Evolutionary conservation across 2,797 vertebrate genomes (phyloP), one percentile per base, ranked within the genome.

Genomic region (Apogon talboti): DNA sequence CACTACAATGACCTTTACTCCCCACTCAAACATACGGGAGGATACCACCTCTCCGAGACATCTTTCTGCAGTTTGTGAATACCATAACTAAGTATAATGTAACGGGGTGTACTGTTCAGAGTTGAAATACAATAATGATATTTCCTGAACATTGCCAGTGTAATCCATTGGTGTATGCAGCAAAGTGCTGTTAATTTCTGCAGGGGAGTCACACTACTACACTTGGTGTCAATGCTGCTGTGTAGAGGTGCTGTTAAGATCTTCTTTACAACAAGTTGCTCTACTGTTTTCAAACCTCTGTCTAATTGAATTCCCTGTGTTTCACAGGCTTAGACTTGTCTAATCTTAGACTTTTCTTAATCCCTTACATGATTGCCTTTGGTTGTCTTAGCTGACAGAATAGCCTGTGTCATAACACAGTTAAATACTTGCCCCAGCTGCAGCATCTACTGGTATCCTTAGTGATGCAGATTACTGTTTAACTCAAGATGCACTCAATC

Each of bases 271-370:
- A 53, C 43, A 74, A 64, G 55, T 54, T 48, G 46, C 38, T 71
- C 45, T 44, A 49, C 42, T 41, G 43, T 54, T 68, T 46, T 35
- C 44, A 56, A 61, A 30, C 53, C 6, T 53, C 63, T 52, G 54
- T 67, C 61, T 73, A 71, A 83, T 65, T 81, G 78, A 81, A 74
- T 71, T 66, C 37, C 52, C 41, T 54, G 62, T 61, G 51, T 66
- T 63, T 71, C 53, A 48, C 42, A 28, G 62, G 62, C 74, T 80
- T 76, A 70, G 45, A 66, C 52, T 51, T 62, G 46, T 59, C 55
- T 81, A 21, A 76, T 43, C 8, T 76, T 80, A 49, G 67, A 65
- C 54, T 70, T 65, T 30, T 58, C 35, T 18, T 82, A 78, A 77
- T 82, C 70, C 79, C 62, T 52, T 54, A 66, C 60, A 57, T 52